Base-by-base conservation (phyloP, 2,113 vertebrate genomes). In the Cebus imitator region DNA sequence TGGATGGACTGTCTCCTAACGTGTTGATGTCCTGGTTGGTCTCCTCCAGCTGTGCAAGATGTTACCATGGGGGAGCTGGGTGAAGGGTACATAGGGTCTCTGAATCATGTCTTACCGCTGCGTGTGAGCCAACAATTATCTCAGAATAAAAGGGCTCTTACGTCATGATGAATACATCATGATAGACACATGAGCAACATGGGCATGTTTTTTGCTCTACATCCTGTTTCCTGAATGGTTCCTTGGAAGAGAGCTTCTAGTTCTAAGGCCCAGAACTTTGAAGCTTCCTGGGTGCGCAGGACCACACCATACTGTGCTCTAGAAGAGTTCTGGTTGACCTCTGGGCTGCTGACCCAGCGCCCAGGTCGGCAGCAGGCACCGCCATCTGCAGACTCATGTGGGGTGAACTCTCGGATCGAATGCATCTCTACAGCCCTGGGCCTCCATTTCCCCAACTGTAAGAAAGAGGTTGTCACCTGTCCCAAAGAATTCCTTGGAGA, bases 351-450 rank as follows among this genome's bases (percentile, higher is more conserved):
- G 6, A 45, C 27, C n/a, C 32, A 7, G 35, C 50, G 9, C 13
- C 32, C 78, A 5, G 5, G 0, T 52, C 9, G 10, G 32, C 32
- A 1, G 18, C 18, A 52, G 30, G 32, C 48, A 2, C 43, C 1
- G 3, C 43, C 8, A 11, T 20, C 4, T 20, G n/a, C 32, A 11
- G 43, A 52, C 45, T 21, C 43, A 30, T n/a, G 11, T 79, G 9
- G 48, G 10, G 32, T 64, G 58, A 40, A 14, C 9, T 85, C 30
- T 68, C 43, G 5, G 58, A 23, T 61, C 30, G 27, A 40, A 5
- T 8, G 11, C 12, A 10, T 3, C 55, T 58, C 35, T 9, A 8
- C 40, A 64, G 40, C 40, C 27, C n/a, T 1, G 8, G 27, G 25
- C 81, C 81, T 45, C 52, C 6, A 2, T 9, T 40, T 58, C n/a